Evolutionary conservation across 2,888 invertebrate species (phyloP), one percentile per base, ranked within the genome.

Genomic region (Emmelina monodactyla): DNA sequence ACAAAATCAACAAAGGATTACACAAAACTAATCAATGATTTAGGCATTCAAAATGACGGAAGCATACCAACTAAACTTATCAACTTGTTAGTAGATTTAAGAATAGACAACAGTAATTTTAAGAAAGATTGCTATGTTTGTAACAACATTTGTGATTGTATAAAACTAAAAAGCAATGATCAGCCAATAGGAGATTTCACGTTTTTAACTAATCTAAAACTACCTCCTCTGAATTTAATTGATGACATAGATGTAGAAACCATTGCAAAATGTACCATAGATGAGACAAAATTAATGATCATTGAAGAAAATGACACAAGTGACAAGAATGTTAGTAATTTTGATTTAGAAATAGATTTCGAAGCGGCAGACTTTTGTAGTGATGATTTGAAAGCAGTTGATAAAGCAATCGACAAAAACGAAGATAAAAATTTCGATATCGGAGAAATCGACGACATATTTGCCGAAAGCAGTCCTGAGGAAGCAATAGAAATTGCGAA

Each of bases 1-100:
- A 76, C 71, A 0, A 80, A 71, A 53, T 71, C 72, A n/a, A 75
- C 71, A 10, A 67, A 72, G 39, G 81, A 59, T 50, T 69, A 81
- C 34, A 76, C 73, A 1, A 78, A 76, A 55, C 47, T 69, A 19
- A 62, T 75, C 11, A 69, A 62, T 39, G 72, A 76, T 42, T 47
- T 73, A 37, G 64, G 71, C 1, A 55, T 79, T 9, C 61, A 69
- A 46, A 62, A 60, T 33, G 58, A 68, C 41, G 66, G 60, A 15
- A 61, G 52, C 34, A 47, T 78, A 29, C 59, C 81, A 6, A 69
- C 72, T 1, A 49, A 49, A 29, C 40, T 75, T 4, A 58, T 80
- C 1, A 70, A 71, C 39, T 50, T 82, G 40, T 51, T 81, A n/a
- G 73, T 79, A 1, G 79, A 82, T 48, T 49, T 83, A 14, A 78